Conservation (phyloP, 2,113 vertebrate genomes). For the Pollachius pollachius region DNA sequence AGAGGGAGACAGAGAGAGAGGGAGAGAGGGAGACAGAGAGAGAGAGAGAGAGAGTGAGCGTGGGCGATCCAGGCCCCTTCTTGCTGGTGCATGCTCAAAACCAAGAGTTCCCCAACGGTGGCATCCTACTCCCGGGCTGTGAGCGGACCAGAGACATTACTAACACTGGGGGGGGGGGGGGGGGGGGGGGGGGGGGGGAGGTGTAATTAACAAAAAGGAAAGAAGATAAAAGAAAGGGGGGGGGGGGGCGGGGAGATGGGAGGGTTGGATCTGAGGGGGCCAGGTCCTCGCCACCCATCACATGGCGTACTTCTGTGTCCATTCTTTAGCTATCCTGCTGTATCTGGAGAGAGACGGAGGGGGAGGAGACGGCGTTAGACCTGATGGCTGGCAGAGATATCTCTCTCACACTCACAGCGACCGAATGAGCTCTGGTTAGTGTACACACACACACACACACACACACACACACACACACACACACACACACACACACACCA, state of each 20-base stretch:
- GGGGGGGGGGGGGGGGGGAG: slow-evolving; percentile 27
- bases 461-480: too few relatives aligned
- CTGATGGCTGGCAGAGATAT: too few relatives aligned
- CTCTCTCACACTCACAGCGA: not conserved
- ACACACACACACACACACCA: too few relatives aligned
- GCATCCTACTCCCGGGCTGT: slow-evolving; percentile 23
- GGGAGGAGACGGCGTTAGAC: not conserved
- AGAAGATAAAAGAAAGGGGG: slow-evolving; percentile 2
- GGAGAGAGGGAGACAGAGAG: not conserved
- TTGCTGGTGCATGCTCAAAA: slow-evolving; percentile 47
- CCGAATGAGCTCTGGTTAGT: too few relatives aligned
- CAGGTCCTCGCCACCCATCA: slow-evolving; percentile 86
- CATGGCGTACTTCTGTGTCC: slow-evolving; percentile 99
- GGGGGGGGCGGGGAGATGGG: too few relatives aligned
- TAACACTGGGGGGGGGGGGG: slow-evolving; percentile 41
- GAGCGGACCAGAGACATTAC: slow-evolving; percentile 24
- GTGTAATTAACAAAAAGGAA: slow-evolving; percentile 49
- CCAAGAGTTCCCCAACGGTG: slow-evolving; percentile 31
- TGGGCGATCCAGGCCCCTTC: slow-evolving; percentile 9
- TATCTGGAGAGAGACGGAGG: slow-evolving; percentile 76
- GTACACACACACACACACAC: not conserved
- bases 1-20: slow-evolving; percentile 2
- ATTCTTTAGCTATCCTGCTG: slow-evolving; percentile 98
- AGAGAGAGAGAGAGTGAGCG: slow-evolving; percentile 4
- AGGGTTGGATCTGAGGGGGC: slow-evolving; percentile 83